Evolutionary conservation across 1,140 invertebrate species (phyloP).

Genomic region (Mamestra configurata): DNA sequence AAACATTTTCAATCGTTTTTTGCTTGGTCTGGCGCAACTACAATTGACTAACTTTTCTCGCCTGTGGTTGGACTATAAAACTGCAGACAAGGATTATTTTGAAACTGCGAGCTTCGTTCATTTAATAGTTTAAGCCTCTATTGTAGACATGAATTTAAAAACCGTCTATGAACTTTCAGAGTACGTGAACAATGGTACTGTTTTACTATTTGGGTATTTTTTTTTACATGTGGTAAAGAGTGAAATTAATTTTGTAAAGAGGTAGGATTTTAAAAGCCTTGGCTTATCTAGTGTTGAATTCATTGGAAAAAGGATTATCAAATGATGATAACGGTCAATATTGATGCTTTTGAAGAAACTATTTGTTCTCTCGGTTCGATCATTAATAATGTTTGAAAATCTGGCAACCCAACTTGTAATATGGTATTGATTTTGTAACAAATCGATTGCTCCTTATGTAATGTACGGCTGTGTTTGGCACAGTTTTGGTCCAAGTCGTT

Average conservation of each 20-base stretch:
- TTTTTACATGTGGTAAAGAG: background rate
- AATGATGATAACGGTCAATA: background rate
- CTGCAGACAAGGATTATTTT: constrained; percentile 30
- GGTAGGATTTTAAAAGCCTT: background rate
- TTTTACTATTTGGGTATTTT: background rate
- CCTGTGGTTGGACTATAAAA: constrained; percentile 22
- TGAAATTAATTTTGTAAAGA: background rate
- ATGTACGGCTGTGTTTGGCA: constrained; percentile 46
- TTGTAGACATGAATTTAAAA: background rate
- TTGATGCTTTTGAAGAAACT: background rate
- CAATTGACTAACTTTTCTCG: constrained; percentile 36
- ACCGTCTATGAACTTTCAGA: background rate
- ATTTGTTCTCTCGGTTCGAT: background rate
- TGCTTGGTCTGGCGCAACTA: constrained; percentile 21
- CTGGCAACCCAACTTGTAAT: constrained; percentile 5
- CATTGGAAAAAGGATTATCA: background rate
- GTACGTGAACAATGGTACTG: background rate
- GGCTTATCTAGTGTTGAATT: background rate
- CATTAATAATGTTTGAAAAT: background rate
- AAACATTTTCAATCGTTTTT: constrained; percentile 33
- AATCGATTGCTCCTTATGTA: constrained; percentile 55
- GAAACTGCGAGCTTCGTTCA: constrained; percentile 21
- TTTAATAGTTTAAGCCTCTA: background rate
- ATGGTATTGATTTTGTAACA: constrained; percentile 42
- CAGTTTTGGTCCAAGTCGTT: constrained; percentile 56